These are phyloP conservation scores for Drusus annulatus DNA, from an alignment of 1,140 invertebrate genomes.

Conservation along the genomic window DNA sequence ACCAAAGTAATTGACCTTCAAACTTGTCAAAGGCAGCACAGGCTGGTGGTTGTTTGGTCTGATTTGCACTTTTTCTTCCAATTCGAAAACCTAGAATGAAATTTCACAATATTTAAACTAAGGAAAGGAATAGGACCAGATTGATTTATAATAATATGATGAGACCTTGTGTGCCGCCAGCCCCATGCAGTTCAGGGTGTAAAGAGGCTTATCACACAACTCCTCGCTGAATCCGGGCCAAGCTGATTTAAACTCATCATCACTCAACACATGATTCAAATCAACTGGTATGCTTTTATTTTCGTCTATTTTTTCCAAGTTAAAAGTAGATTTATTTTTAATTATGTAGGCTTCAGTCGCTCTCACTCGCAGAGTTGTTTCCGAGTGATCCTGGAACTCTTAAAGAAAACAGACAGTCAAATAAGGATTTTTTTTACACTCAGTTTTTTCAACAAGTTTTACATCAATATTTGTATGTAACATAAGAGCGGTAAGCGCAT, in stretches of 20 bases:
- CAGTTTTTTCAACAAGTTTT: neutral
- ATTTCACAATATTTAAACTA: neutral
- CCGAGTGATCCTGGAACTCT: constrained; percentile 71
- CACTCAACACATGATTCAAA: constrained; percentile 74
- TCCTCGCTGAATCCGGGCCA: constrained; percentile 79
- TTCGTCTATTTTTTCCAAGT: constrained; percentile 75
- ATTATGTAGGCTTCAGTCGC: constrained; percentile 73
- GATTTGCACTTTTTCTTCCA: constrained; percentile 70
- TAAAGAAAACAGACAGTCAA: constrained; percentile 58
- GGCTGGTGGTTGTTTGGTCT: constrained; percentile 82
- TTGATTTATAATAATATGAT: neutral
- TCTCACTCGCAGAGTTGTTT: constrained; percentile 70
- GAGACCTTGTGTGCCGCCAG: constrained; percentile 81
- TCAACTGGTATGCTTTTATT: constrained; percentile 77
- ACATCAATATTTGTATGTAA: constrained; percentile 37
- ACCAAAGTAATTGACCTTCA: constrained; percentile 88
- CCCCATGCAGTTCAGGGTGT: constrained; percentile 78
- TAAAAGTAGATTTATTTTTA: constrained; percentile 70
- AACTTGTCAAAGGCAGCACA: constrained; percentile 77
- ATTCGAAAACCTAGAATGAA: constrained; percentile 68
- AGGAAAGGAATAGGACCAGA: too few relatives aligned
- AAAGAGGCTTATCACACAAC: constrained; percentile 76
- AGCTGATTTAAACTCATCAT: constrained; percentile 72
- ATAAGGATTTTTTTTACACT: neutral
- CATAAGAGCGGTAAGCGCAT: constrained; percentile 14